Conservation (phyloP, 2,113 vertebrate genomes). For the Zosterops hypoxanthus region DNA sequence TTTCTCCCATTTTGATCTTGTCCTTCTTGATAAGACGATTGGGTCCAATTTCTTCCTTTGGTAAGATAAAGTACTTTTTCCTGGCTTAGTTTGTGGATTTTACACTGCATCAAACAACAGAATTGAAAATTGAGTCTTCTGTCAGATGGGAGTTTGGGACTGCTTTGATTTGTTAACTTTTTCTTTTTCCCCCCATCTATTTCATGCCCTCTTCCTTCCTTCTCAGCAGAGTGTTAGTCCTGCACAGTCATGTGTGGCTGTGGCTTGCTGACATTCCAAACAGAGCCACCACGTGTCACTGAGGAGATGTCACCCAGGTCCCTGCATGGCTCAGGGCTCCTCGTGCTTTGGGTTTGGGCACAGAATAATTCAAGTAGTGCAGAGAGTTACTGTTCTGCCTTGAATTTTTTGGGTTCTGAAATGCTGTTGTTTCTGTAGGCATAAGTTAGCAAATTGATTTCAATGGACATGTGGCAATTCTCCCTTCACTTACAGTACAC, state of each 20-base stretch:
- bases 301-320: neutral
- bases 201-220: neutral
- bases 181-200: fast-evolving
- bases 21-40: neutral
- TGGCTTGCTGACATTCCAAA: neutral
- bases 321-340: neutral
- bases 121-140: neutral
- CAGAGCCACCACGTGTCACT: neutral
- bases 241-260: neutral
- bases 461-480: neutral
- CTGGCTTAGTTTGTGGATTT: neutral
- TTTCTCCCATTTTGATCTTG: neutral
- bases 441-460: neutral
- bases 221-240: neutral
- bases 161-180: neutral
- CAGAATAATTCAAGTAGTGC: neutral
- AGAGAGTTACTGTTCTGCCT: neutral
- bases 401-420: neutral
- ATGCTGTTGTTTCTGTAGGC: neutral
- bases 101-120: neutral
- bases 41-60: neutral
- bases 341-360: fast-evolving
- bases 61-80: neutral
- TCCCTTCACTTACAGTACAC: neutral
- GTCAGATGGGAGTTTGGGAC: neutral